A percentile compares a stretch with the other conserved stretches of the same genome.
phyloP scores from a whole-genome alignment of 2,113 vertebrate species.

The Malurus melanocephalus region DNA sequence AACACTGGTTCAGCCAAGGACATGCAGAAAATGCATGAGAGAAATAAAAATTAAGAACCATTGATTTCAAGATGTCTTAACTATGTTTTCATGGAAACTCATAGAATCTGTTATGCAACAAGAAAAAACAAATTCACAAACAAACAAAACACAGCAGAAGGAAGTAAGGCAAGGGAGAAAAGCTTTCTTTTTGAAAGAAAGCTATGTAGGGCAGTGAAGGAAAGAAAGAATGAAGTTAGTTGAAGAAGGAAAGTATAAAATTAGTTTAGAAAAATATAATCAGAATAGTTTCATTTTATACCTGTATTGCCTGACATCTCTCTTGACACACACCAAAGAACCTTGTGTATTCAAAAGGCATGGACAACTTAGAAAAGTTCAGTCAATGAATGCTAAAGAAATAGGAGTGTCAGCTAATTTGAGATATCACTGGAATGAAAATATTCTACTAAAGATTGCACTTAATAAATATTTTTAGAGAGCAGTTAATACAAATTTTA shows the following conservation, averaged over 20 bases:
- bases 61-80: not conserved
- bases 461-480: not conserved
- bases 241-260: not conserved
- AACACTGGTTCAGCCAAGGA: not conserved
- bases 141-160: not conserved
- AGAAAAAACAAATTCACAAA: not conserved
- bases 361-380: not conserved
- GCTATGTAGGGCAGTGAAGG: too few species aligned
- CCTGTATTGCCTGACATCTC: not conserved
- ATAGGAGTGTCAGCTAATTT: not conserved
- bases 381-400: not conserved
- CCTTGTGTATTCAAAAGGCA: not conserved
- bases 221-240: not conserved
- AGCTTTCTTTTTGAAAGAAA: not conserved
- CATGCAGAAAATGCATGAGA: not conserved
- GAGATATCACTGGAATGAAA: not conserved
- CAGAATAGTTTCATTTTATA: not conserved
- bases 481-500: not conserved
- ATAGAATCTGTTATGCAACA: not conserved
- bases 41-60: not conserved
- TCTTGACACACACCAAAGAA: not conserved
- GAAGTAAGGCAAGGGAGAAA: not conserved
- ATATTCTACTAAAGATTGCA: not conserved
- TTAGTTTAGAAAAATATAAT: not conserved
- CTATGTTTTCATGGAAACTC: not conserved